Percentiles rank a stretch among this genome's conserved stretches.
Evolutionary conservation across 2,888 invertebrate species (phyloP).

Genomic region (Ceratothoa steindachneri): DNA sequence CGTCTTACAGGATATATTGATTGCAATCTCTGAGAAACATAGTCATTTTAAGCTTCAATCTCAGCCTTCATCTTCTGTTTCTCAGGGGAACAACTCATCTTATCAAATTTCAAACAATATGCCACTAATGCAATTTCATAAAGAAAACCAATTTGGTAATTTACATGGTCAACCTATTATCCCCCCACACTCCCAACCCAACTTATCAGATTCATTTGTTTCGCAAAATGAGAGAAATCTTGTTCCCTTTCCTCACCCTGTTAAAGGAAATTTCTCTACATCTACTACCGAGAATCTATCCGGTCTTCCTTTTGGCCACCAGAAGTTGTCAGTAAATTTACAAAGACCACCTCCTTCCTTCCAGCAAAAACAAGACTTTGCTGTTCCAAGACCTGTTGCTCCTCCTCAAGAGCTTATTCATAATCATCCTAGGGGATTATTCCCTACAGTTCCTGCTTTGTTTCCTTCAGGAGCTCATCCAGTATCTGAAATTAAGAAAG

Average conservation of each 20-base stretch:
- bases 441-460: slow-evolving; percentile 5
- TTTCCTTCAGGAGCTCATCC: slow-evolving; percentile 15
- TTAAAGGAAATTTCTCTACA: not conserved
- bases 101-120: not conserved
- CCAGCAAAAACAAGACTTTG: not conserved
- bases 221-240: not conserved
- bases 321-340: not conserved
- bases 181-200: not conserved
- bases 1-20: slow-evolving; percentile 72
- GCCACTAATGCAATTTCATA: not conserved
- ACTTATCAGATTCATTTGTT: not conserved
- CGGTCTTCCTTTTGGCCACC: not conserved
- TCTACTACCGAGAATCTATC: not conserved
- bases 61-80: not conserved
- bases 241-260: not conserved
- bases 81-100: not conserved
- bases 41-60: not conserved
- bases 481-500: not conserved
- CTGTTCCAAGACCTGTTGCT: not conserved
- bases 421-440: slow-evolving; percentile 7
- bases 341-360: not conserved
- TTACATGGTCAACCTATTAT: not conserved
- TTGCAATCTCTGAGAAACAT: slow-evolving; percentile 70
- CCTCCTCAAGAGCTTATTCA: not conserved
- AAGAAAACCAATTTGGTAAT: no score